A percentile compares a stretch with the other conserved stretches of the same genome.
phyloP scores from a whole-genome alignment of 2,113 vertebrate genomes.

The Bubo blakistoni region DNA sequence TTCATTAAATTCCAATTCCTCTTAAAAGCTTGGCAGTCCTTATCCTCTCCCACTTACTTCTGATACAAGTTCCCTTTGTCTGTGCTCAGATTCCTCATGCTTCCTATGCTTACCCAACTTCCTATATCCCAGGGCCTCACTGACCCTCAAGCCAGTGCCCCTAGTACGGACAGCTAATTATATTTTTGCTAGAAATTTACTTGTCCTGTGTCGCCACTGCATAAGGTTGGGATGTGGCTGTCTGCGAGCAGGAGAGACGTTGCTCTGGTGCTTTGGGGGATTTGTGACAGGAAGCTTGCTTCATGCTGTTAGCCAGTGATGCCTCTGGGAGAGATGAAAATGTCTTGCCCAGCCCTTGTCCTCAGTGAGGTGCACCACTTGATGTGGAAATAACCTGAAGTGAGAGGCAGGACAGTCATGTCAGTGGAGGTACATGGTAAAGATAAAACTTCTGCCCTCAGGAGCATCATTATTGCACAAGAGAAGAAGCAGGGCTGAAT shows the following conservation, averaged over 20 bases:
- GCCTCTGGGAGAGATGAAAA: neutral
- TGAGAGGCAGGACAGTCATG: neutral
- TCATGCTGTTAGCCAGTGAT: rapidly evolving
- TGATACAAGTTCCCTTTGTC: neutral
- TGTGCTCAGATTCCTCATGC: neutral
- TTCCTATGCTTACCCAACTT: neutral
- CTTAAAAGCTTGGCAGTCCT: slow-evolving; percentile 38
- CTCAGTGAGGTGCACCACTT: neutral
- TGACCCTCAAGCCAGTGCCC: neutral
- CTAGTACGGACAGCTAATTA: neutral
- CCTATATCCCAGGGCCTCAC: neutral
- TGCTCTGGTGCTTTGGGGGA: neutral
- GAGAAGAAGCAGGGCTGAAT: neutral
- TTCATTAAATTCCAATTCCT: slow-evolving; percentile 56
- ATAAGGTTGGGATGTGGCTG: neutral
- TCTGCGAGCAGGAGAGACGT: neutral
- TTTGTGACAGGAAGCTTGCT: neutral
- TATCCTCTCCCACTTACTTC: slow-evolving; percentile 14
- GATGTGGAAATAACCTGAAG: neutral
- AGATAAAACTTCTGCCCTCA: neutral
- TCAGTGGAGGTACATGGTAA: neutral
- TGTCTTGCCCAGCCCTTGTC: neutral
- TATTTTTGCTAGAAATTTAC: neutral
- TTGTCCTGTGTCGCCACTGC: neutral
- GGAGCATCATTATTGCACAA: neutral